Percentiles rank a stretch among this genome's conserved stretches.
These are phyloP conservation scores for Sitophilus oryzae DNA, from an alignment of 1,140 invertebrate species.

Conservation along the genomic window DNA sequence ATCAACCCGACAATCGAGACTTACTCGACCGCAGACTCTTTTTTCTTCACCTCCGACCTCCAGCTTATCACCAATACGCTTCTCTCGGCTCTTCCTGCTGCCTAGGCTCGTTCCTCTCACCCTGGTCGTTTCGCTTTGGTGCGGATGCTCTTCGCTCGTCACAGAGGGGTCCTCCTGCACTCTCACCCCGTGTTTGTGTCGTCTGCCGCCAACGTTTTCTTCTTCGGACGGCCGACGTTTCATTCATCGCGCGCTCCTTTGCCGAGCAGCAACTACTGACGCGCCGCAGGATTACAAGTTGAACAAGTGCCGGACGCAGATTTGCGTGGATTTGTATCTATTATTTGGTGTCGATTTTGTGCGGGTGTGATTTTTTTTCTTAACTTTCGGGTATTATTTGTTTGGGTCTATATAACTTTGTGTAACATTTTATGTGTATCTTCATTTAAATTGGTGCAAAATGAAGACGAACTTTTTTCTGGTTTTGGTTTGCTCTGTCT, in stretches of 20 bases:
- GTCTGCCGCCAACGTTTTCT: constrained; percentile 25
- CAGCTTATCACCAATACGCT: too few relatives aligned
- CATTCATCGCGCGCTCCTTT: constrained; percentile 25
- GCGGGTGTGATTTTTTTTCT: background rate
- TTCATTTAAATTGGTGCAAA: too few relatives aligned
- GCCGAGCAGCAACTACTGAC: constrained; percentile 14
- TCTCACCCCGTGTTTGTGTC: constrained; percentile 17
- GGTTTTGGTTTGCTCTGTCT: background rate
- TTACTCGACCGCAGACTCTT: too few relatives aligned
- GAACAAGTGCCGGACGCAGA: too few relatives aligned
- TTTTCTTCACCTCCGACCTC: too few relatives aligned
- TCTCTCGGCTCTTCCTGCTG: too few relatives aligned
- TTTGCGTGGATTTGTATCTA: too few relatives aligned
- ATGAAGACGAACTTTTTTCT: background rate
- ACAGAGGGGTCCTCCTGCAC: constrained; percentile 26
- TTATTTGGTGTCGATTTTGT: too few relatives aligned
- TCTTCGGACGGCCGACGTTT: constrained; percentile 20
- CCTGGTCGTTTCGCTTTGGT: constrained; percentile 13
- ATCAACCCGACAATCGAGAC: too few relatives aligned
- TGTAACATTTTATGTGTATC: too few relatives aligned
- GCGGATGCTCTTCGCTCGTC: constrained; percentile 18
- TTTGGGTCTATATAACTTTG: too few relatives aligned
- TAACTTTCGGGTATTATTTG: too few relatives aligned
- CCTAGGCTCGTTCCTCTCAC: background rate
- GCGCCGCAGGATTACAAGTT: constrained; percentile 11